Evolutionary conservation across 2,113 vertebrate species (phyloP), one percentile per base, ranked within the genome.

Genomic region (Emydocephalus ijimae): DNA sequence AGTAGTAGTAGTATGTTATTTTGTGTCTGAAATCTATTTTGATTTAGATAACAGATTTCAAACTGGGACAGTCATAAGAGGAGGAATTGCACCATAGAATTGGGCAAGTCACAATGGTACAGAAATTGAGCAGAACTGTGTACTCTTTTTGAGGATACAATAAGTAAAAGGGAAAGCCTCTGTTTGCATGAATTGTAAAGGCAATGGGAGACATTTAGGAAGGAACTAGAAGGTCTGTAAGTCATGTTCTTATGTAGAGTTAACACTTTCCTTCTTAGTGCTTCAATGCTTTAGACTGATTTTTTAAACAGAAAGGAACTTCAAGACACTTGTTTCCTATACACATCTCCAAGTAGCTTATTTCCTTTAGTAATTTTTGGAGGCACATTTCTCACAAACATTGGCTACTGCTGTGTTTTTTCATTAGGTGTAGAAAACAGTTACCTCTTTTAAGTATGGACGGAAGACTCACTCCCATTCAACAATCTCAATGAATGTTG

Each of bases 41-140:
- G 9, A 0, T 3, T 3, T 3, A 0, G 1, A 0, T 24, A 34
- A 0, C 34, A 20, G 29, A 34, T n/a, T 3, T 2, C 43, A 26
- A 43, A 2, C 24, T 0, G 26, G 1, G 4, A 69, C 5, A 6
- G 0, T 34, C 54, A 29, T 55, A 26, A 24, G 56, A 11, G 29
- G 39, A 23, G 20, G 18, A 39, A 8, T 20, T 29, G 9, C 1
- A 34, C 24, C 39, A 3, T 88, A 0, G n/a, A 39, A 11, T 45
- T 14, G 2, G 45, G 1, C 34, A 55, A 39, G 61, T 92, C 57
- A 43, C 88, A 23, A 26, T 11, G 0, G 29, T n/a, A 8, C 85
- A 43, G 0, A 21, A 45, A 3, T 0, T 0, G 12, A 48, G 57
- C 85, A 0, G 8, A 26, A 0, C 91, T 91, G 0, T 64, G 4